Evolutionary conservation across 92 coral and sea anemone genomes (phyloP).

Genomic region (Nematostella vectensis): DNA sequence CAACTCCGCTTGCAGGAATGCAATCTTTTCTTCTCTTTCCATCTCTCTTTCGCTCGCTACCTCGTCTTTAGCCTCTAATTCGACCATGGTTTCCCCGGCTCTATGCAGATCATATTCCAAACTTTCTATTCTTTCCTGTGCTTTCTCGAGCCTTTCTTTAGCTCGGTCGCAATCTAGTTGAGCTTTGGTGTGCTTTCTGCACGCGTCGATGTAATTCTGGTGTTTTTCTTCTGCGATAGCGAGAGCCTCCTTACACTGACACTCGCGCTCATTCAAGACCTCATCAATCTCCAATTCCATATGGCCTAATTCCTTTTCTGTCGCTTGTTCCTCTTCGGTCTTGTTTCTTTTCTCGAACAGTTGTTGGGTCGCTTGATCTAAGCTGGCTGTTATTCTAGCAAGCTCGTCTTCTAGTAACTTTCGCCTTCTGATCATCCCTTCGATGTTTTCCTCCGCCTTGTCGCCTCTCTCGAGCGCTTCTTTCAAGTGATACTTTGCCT

Average conservation of each 20-base stretch:
- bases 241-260: slow-evolving; percentile 27
- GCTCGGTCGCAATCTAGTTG: slow-evolving; percentile 34
- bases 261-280: slow-evolving; percentile 25
- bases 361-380: slow-evolving; percentile 6
- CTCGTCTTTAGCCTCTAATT: slow-evolving; percentile 37
- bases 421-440: slow-evolving; percentile 26
- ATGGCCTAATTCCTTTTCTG: slow-evolving; percentile 32
- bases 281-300: slow-evolving; percentile 52
- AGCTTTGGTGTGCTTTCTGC: slow-evolving; percentile 40
- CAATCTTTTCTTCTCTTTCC: slow-evolving; percentile 38
- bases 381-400: slow-evolving; percentile 6
- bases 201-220: slow-evolving; percentile 37
- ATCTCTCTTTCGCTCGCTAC: slow-evolving; percentile 41
- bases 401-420: slow-evolving; percentile 19
- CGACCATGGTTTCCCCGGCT: slow-evolving; percentile 44
- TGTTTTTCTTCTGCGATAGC: slow-evolving; percentile 25
- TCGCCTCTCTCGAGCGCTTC: slow-evolving; percentile 9
- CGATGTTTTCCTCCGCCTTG: slow-evolving; percentile 39
- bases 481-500: slow-evolving; percentile 27
- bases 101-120: slow-evolving; percentile 24
- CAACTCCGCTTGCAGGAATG: slow-evolving; percentile 34
- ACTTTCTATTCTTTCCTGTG: slow-evolving; percentile 24
- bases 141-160: slow-evolving; percentile 24
- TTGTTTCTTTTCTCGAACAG: slow-evolving; percentile 14
- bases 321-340: slow-evolving; percentile 27